Conservation (phyloP, 2,797 vertebrate species). For the Rachycentron canadum region DNA sequence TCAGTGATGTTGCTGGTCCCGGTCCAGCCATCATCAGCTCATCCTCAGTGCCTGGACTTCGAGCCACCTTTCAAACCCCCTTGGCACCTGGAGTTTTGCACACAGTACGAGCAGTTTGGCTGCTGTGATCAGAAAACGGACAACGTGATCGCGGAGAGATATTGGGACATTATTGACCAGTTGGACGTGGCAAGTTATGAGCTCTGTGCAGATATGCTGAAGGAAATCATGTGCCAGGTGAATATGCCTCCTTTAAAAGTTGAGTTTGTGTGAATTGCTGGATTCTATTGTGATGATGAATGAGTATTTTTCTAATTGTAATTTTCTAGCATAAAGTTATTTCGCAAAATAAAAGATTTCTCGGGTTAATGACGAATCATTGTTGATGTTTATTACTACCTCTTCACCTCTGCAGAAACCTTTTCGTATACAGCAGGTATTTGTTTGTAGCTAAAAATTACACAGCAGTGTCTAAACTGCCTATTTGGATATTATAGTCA, state of each 20-base stretch:
- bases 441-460: not conserved
- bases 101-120: slow-evolving; percentile 87
- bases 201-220: slow-evolving; percentile 85
- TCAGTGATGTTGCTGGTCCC: slow-evolving; percentile 30
- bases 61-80: slow-evolving; percentile 86
- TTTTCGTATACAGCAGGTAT: not conserved
- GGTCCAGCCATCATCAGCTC: slow-evolving; percentile 70
- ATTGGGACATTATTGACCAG: slow-evolving; percentile 85
- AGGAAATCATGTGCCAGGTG: slow-evolving; percentile 92
- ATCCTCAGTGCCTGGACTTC: slow-evolving; percentile 91
- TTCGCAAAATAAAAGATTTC: not conserved
- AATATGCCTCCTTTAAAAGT: not conserved
- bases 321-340: not conserved
- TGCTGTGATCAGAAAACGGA: slow-evolving; percentile 89
- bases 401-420: not conserved
- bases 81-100: slow-evolving; percentile 88
- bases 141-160: slow-evolving; percentile 85
- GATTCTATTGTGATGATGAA: not conserved
- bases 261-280: not conserved
- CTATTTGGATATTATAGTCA: not conserved
- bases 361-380: not conserved
- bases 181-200: slow-evolving; percentile 75
- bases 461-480: not conserved
- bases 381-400: not conserved
- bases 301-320: not conserved